A percentile compares a stretch with the other conserved stretches of the same genome.
Evolutionary conservation across 2,888 invertebrate species (phyloP).

Genomic region (Dioctria rufipes): DNA sequence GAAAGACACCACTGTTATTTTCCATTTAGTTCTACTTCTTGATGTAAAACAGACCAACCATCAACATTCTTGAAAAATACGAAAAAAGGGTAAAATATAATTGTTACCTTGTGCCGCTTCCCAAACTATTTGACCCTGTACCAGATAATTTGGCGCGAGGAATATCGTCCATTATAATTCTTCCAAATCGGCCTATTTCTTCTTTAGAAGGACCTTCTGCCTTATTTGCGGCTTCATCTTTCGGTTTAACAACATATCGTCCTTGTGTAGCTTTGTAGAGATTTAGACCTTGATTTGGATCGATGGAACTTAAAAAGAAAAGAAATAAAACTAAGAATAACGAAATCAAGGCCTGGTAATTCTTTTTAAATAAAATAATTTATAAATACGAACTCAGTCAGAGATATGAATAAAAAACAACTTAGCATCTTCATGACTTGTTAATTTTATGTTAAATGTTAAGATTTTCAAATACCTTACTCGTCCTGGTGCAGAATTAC

Average conservation of each 20-base stretch:
- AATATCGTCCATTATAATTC: conserved; percentile 72
- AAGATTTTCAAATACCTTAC: conserved; percentile 66
- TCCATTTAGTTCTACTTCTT: no score
- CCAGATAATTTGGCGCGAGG: conserved; percentile 69
- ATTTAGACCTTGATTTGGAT: conserved; percentile 71
- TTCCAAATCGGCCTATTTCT: conserved; percentile 76
- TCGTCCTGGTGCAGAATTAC: conserved; percentile 71
- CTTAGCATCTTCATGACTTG: conserved; percentile 55
- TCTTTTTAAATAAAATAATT: conserved; percentile 4
- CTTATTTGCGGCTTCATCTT: conserved; percentile 79
- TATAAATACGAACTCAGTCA: conserved; percentile 54
- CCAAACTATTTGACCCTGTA: conserved; percentile 72
- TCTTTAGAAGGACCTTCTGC: conserved; percentile 77
- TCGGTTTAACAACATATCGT: conserved; percentile 76
- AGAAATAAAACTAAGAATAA: no score
- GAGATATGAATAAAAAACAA: conserved; percentile 54
- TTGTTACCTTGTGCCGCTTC: conserved; percentile 71
- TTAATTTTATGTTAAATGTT: conserved; percentile 23
- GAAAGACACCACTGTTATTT: no score
- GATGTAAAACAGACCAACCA: no score
- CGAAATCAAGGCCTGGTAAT: no score
- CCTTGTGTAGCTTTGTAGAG: conserved; percentile 73
- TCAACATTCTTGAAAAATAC: neutral
- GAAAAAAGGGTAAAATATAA: neutral
- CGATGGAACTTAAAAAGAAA: conserved; percentile 67